These are phyloP conservation scores for Cnemophilus loriae DNA, from an alignment of 2,113 vertebrate species.

Conservation along the genomic window DNA sequence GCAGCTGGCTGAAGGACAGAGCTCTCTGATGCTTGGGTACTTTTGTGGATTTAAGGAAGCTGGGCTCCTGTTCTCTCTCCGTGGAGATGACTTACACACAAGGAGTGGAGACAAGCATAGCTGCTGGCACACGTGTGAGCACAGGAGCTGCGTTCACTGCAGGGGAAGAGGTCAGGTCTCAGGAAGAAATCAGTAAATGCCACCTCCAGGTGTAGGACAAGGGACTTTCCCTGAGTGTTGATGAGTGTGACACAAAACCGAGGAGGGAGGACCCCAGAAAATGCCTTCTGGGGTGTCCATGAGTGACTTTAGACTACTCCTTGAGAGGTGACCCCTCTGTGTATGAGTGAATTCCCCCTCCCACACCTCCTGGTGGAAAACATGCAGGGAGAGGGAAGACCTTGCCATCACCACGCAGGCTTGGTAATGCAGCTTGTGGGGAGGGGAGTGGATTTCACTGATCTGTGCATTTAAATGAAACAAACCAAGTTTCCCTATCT, in stretches of 20 bases:
- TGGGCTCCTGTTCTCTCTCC: rapidly evolving
- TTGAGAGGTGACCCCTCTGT: background rate
- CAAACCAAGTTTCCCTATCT: background rate
- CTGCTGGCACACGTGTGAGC: background rate
- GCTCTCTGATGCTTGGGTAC: background rate
- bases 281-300: background rate
- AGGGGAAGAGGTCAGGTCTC: background rate
- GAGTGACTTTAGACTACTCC: no score
- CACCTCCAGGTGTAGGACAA: background rate
- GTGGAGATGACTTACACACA: background rate
- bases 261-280: background rate
- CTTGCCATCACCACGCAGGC: background rate
- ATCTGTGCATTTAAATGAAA: background rate
- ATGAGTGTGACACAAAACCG: background rate
- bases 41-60: background rate
- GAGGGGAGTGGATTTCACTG: background rate
- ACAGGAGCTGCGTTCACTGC: background rate
- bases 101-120: rapidly evolving
- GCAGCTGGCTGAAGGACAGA: background rate
- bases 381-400: rapidly evolving
- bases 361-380: background rate
- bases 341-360: background rate
- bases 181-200: background rate
- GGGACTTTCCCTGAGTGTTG: background rate
- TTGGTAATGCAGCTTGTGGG: background rate